phyloP scores from a whole-genome alignment of 2,888 invertebrate genomes.

The Hipparchia sbordonii region DNA sequence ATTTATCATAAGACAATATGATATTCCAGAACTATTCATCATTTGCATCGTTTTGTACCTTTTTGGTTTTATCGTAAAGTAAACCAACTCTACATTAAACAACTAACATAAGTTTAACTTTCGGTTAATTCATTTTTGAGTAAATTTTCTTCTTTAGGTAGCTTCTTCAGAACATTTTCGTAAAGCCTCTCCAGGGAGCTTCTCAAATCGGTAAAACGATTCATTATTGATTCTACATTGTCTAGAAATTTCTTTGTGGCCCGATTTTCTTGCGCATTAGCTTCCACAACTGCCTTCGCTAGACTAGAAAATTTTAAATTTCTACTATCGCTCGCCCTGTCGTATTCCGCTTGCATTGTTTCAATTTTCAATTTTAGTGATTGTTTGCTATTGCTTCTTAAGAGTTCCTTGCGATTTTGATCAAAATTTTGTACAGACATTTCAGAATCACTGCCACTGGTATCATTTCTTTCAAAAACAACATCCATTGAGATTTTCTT shows the following conservation, averaged over 20 bases:
- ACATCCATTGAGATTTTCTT: constrained; percentile 25
- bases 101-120: neutral
- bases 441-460: constrained; percentile 14
- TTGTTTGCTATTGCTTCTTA: constrained; percentile 34
- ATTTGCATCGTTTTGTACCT: too few species aligned
- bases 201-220: constrained; percentile 44
- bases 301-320: constrained; percentile 37
- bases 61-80: too few species aligned
- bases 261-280: constrained; percentile 43
- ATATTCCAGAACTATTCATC: too few species aligned
- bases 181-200: constrained; percentile 34
- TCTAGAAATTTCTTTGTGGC: constrained; percentile 51
- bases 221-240: constrained; percentile 50
- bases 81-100: neutral
- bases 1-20: too few species aligned
- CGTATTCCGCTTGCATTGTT: constrained; percentile 35
- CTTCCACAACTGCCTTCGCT: constrained; percentile 40
- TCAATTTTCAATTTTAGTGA: constrained; percentile 37
- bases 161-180: constrained; percentile 39
- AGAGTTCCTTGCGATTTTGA: constrained; percentile 25
- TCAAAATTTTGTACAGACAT: constrained; percentile 18
- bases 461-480: constrained; percentile 28
- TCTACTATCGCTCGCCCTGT: constrained; percentile 31
- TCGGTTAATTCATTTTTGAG: neutral
- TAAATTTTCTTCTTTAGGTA: constrained; percentile 36